Conservation (phyloP, 2,797 vertebrate genomes). For the Clarias platycephalus region DNA sequence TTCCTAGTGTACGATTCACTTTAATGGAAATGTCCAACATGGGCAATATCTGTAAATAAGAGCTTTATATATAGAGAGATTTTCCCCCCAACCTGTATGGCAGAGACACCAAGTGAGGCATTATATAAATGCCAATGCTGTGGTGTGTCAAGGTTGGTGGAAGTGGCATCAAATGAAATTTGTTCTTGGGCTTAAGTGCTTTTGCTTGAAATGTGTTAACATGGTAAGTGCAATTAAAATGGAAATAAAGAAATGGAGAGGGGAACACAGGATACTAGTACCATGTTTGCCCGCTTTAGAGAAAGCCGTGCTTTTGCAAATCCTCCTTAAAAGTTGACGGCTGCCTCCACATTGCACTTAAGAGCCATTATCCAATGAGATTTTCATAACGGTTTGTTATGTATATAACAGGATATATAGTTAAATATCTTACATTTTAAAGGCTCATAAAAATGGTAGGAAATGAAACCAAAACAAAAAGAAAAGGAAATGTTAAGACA, state of each 20-base stretch:
- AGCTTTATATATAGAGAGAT: slow-evolving; percentile 7
- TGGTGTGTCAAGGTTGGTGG: slow-evolving; percentile 32
- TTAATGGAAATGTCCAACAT: slow-evolving; percentile 61
- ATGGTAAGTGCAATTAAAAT: slow-evolving; percentile 78
- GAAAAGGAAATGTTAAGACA: slow-evolving; percentile 62
- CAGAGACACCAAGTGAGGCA: slow-evolving; percentile 30
- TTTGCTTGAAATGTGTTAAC: slow-evolving; percentile 74
- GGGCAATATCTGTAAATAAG: slow-evolving; percentile 57
- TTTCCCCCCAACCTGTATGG: slow-evolving; percentile 17
- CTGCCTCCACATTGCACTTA: slow-evolving; percentile 73
- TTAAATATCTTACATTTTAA: slow-evolving; percentile 72
- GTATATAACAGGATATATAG: slow-evolving; percentile 67
- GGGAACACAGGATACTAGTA: slow-evolving; percentile 66
- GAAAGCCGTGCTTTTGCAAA: slow-evolving; percentile 65
- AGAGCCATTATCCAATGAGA: slow-evolving; percentile 63
- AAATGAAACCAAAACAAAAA: slow-evolving; percentile 32
- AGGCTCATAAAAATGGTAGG: slow-evolving; percentile 71
- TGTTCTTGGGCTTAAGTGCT: slow-evolving; percentile 74
- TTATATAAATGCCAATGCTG: slow-evolving; percentile 12
- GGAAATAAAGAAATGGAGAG: slow-evolving; percentile 46
- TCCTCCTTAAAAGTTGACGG: slow-evolving; percentile 65
- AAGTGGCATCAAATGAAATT: slow-evolving; percentile 43
- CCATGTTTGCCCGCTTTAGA: slow-evolving; percentile 68
- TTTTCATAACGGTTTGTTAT: slow-evolving; percentile 68
- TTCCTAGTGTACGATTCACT: slow-evolving; percentile 68